Percentiles rank a stretch among this genome's conserved stretches.
Conservation (phyloP, 2,888 invertebrate species). For the Zeuzera pyrina region DNA sequence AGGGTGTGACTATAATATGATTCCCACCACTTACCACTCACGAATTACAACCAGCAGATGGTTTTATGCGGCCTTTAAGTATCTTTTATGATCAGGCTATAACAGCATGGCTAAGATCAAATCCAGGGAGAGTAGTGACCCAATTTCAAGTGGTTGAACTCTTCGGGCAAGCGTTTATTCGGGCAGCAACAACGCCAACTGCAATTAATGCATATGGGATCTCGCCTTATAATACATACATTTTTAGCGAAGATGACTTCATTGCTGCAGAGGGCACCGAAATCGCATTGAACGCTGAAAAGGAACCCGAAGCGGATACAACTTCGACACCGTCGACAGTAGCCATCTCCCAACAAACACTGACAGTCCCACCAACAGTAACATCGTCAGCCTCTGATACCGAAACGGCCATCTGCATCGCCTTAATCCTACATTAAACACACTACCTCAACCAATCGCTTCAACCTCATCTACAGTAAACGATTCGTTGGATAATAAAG, state of each 20-base stretch:
- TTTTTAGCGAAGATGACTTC: neutral
- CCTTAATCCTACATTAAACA: slow-evolving; percentile 6
- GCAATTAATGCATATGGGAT: slow-evolving; percentile 19
- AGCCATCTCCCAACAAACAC: slow-evolving; percentile 2
- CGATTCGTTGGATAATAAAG: slow-evolving; percentile 8
- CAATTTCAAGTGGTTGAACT: slow-evolving; percentile 9
- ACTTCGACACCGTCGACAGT: slow-evolving; percentile 7
- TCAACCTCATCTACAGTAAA: too few relatives aligned
- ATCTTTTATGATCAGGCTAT: slow-evolving; percentile 7
- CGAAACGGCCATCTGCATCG: slow-evolving; percentile 8
- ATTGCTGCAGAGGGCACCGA: neutral
- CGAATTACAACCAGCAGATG: slow-evolving; percentile 4
- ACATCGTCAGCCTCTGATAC: slow-evolving; percentile 4
- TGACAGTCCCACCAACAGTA: slow-evolving; percentile 3
- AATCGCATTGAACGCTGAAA: neutral
- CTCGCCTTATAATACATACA: slow-evolving; percentile 14
- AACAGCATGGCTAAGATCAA: slow-evolving; percentile 7
- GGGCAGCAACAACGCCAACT: slow-evolving; percentile 10
- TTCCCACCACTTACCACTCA: slow-evolving; percentile 12
- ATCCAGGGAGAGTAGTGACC: slow-evolving; percentile 9
- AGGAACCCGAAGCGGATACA: slow-evolving; percentile 6
- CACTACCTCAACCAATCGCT: too few relatives aligned
- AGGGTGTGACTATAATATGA: slow-evolving; percentile 10
- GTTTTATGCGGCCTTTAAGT: too few relatives aligned
- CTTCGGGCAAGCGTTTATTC: slow-evolving; percentile 10